These are phyloP conservation scores for Picus viridis DNA, from an alignment of 2,797 vertebrate species.

Conservation along the genomic window DNA sequence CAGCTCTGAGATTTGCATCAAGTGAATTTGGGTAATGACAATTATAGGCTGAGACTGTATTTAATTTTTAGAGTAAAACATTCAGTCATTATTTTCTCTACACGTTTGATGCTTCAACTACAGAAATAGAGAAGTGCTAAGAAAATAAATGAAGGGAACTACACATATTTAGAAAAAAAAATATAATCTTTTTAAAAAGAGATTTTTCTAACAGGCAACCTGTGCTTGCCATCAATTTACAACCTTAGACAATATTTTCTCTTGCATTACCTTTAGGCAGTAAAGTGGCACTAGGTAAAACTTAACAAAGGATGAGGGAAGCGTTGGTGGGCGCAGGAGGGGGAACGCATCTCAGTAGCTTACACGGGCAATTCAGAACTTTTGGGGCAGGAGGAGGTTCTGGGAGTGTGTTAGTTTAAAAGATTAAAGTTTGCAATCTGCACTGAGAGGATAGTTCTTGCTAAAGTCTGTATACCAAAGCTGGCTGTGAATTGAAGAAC, in stretches of 20 bases:
- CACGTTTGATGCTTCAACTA: background rate
- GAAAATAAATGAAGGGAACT: background rate
- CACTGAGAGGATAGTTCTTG: conserved; percentile 42
- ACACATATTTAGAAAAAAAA: background rate
- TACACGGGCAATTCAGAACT: conserved; percentile 46
- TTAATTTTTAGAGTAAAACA: conserved; percentile 6
- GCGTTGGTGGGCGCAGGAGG: background rate
- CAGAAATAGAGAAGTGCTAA: background rate
- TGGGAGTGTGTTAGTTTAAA: conserved; percentile 73
- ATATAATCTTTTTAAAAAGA: background rate
- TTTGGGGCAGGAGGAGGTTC: background rate
- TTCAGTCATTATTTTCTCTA: background rate
- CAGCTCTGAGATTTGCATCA: background rate
- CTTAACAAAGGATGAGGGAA: background rate
- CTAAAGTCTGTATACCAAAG: conserved; percentile 77
- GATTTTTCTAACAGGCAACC: background rate
- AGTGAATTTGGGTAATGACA: background rate
- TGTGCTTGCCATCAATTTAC: background rate
- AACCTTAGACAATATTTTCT: background rate
- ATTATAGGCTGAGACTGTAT: background rate
- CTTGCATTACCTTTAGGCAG: background rate
- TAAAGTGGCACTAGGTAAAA: conserved; percentile 5
- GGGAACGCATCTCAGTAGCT: background rate
- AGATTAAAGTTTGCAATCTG: conserved; percentile 75
- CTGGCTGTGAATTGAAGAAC: conserved; percentile 77